Conservation (phyloP, 2,113 vertebrate genomes). For the Pedetes capensis region DNA sequence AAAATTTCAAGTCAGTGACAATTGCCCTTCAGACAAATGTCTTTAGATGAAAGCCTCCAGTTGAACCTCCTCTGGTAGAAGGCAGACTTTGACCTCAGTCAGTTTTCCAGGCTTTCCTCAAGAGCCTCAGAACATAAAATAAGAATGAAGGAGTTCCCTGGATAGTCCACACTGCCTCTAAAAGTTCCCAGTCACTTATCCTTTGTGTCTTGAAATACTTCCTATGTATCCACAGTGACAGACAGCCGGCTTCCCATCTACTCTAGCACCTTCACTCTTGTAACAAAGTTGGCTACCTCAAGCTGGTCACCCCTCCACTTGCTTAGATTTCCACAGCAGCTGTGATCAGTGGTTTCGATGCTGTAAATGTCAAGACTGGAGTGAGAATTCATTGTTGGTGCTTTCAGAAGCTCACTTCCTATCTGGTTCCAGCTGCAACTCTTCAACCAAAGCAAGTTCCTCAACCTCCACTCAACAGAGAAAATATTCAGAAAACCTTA, state of each 20-base stretch:
- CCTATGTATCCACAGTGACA: not conserved
- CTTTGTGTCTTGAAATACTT: not conserved
- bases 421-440: not conserved
- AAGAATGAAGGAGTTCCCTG: not conserved
- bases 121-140: not conserved
- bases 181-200: not conserved
- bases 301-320: not conserved
- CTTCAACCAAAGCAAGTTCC: not conserved
- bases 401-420: slow-evolving; percentile 10
- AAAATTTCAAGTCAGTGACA: not conserved
- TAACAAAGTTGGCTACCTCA: not conserved
- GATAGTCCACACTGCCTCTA: not conserved
- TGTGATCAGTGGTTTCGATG: not conserved
- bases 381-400: not conserved
- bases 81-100: not conserved
- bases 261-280: not conserved
- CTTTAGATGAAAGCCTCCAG: not conserved
- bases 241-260: not conserved
- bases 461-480: not conserved
- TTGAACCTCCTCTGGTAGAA: not conserved
- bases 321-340: slow-evolving; percentile 8
- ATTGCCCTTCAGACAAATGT: not conserved
- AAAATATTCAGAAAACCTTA: not conserved
- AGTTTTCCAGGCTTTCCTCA: not conserved
- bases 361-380: slow-evolving; percentile 2